These are phyloP conservation scores for Allobates femoralis DNA, from an alignment of 2,797 vertebrate genomes.

Conservation along the genomic window DNA sequence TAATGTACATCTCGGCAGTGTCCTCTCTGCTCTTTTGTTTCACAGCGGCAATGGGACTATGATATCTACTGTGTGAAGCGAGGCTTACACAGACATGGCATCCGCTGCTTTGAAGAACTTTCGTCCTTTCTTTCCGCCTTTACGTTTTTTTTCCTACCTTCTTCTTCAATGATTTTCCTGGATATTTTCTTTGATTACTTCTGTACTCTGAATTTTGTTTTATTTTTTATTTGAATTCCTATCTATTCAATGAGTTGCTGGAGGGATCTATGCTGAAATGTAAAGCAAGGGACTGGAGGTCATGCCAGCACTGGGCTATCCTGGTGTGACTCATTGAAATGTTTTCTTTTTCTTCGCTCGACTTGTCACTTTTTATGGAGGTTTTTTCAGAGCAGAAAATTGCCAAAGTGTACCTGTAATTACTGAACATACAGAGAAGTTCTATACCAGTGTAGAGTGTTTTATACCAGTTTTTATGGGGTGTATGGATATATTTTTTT, in stretches of 20 bases:
- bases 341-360: conserved; percentile 60
- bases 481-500: conserved; percentile 21
- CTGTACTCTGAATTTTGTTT: conserved; percentile 57
- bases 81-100: conserved; percentile 84
- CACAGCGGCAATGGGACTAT: conserved; percentile 94
- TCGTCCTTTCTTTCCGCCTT: conserved; percentile 69
- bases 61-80: conserved; percentile 98
- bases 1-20: conserved; percentile 74
- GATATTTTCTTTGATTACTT: conserved; percentile 67
- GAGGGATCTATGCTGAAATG: conserved; percentile 38
- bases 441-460: conserved; percentile 29
- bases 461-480: conserved; percentile 35
- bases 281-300: conserved; percentile 38
- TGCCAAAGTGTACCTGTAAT: conserved; percentile 66
- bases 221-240: conserved; percentile 67
- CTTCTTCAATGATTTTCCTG: conserved; percentile 63
- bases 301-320: conserved; percentile 57
- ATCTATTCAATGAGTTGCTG: conserved; percentile 64
- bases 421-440: conserved; percentile 53
- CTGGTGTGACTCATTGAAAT: conserved; percentile 68
- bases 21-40: conserved; percentile 84
- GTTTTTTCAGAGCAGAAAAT: conserved; percentile 68
- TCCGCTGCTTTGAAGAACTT: conserved; percentile 78
- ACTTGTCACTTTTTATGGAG: conserved; percentile 67
- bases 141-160: conserved; percentile 53